Percentiles rank a stretch among this genome's conserved stretches.
Evolutionary conservation across 2,797 vertebrate genomes (phyloP).

Genomic region (Tragelaphus eurycerus): DNA sequence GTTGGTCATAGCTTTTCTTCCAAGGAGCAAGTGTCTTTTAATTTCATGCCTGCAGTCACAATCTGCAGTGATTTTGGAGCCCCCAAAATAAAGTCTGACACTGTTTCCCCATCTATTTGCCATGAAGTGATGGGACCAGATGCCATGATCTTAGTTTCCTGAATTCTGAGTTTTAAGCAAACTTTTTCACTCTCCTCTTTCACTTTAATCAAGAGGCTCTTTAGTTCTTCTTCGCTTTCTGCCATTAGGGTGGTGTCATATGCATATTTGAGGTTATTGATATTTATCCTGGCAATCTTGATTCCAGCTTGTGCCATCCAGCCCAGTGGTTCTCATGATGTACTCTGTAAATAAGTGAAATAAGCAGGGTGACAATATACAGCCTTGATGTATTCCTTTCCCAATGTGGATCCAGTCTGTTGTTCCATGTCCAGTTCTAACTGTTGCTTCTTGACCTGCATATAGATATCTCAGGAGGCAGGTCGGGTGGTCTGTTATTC

Average conservation of each 20-base stretch:
- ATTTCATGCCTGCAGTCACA: not conserved
- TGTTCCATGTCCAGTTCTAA: not conserved
- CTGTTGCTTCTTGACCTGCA: not conserved
- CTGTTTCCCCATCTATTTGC: not conserved
- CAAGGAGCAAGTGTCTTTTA: not conserved
- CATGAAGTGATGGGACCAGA: not conserved
- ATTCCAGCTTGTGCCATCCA: not conserved
- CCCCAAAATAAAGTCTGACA: fast-evolving
- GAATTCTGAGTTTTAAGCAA: not conserved
- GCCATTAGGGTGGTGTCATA: not conserved
- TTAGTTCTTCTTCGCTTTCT: not conserved
- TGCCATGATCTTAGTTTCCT: not conserved
- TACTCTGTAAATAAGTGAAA: not conserved
- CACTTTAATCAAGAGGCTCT: not conserved
- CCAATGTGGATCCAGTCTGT: not conserved
- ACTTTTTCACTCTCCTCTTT: not conserved
- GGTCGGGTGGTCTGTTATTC: not conserved
- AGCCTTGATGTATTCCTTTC: not conserved
- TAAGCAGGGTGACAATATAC: not conserved
- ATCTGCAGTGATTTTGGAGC: not conserved
- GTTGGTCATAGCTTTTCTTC: not conserved
- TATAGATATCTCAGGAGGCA: not conserved
- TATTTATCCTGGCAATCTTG: not conserved
- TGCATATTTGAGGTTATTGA: not conserved
- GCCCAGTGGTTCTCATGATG: not conserved